Percentiles rank a stretch among this genome's conserved stretches.
phyloP scores from a whole-genome alignment of 2,113 vertebrate genomes.

The Saguinus imperator region DNA sequence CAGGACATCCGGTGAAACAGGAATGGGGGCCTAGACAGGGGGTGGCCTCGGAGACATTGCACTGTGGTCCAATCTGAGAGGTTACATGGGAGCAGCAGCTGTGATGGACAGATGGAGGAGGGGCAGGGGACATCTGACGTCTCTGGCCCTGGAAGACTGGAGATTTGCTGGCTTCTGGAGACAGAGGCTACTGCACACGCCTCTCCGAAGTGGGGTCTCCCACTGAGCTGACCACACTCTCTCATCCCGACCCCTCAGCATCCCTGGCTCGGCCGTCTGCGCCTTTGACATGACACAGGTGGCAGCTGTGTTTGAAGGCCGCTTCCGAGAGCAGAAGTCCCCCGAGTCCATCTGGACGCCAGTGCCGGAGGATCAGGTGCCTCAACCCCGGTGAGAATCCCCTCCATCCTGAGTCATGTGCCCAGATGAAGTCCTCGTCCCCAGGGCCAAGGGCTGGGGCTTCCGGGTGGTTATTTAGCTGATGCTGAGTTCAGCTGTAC shows the following conservation, averaged over 20 bases:
- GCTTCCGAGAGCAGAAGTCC: slow-evolving; percentile 97
- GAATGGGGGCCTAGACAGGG: neutral
- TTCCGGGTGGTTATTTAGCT: neutral
- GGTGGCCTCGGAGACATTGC: neutral
- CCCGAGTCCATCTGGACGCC: slow-evolving; percentile 97
- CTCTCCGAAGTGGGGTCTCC: neutral
- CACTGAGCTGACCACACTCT: neutral
- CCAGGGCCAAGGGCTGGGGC: neutral
- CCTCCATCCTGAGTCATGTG: neutral
- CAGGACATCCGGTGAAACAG: neutral
- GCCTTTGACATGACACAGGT: slow-evolving; percentile 97
- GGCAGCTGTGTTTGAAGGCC: slow-evolving; percentile 92
- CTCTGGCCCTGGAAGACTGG: neutral
- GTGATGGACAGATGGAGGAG: accelerated
- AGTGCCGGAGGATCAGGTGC: slow-evolving; percentile 94
- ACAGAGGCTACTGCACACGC: accelerated
- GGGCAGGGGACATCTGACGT: too few relatives aligned
- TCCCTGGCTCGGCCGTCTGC: slow-evolving; percentile 95
- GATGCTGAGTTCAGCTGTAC: neutral
- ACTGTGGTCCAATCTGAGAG: neutral
- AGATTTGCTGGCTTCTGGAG: accelerated
- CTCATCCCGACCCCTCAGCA: slow-evolving; percentile 81
- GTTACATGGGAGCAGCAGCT: accelerated
- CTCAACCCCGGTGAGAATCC: slow-evolving; percentile 90
- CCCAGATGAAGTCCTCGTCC: neutral